Conservation (phyloP, 2,888 invertebrate species). For the Tineola bisselliella region DNA sequence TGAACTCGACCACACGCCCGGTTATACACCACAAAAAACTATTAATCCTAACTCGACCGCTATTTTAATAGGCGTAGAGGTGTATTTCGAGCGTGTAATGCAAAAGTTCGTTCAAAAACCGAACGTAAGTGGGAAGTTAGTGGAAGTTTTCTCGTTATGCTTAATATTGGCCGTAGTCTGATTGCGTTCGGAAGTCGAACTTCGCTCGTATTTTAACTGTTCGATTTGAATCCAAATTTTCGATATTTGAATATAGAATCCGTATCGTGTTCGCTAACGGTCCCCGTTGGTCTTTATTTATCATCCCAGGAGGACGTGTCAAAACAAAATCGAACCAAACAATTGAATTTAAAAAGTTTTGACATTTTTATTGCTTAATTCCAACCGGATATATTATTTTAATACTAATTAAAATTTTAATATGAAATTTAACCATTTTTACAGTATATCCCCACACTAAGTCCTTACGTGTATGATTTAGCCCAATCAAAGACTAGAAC, state of each 20-base stretch:
- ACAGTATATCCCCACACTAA: too few species aligned
- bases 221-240: not conserved
- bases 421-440: too few species aligned
- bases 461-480: too few species aligned
- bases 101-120: slow-evolving; percentile 18
- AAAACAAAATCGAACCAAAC: too few species aligned
- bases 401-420: too few species aligned
- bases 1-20: not conserved
- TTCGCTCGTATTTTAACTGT: slow-evolving; percentile 15
- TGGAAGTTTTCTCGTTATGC: slow-evolving; percentile 30
- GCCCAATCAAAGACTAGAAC: too few species aligned
- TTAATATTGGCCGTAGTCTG: slow-evolving; percentile 11
- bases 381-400: too few species aligned
- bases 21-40: not conserved
- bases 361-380: too few species aligned
- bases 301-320: too few species aligned
- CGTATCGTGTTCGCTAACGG: not conserved
- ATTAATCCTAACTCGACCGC: not conserved
- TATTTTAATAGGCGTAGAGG: not conserved
- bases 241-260: not conserved
- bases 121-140: slow-evolving; percentile 24
- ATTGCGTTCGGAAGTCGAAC: slow-evolving; percentile 12
- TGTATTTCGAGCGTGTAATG: not conserved
- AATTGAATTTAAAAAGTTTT: too few species aligned
- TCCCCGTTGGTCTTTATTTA: not conserved